Evolutionary conservation across 2,113 vertebrate species (phyloP).

Genomic region (Cinclus cinclus): DNA sequence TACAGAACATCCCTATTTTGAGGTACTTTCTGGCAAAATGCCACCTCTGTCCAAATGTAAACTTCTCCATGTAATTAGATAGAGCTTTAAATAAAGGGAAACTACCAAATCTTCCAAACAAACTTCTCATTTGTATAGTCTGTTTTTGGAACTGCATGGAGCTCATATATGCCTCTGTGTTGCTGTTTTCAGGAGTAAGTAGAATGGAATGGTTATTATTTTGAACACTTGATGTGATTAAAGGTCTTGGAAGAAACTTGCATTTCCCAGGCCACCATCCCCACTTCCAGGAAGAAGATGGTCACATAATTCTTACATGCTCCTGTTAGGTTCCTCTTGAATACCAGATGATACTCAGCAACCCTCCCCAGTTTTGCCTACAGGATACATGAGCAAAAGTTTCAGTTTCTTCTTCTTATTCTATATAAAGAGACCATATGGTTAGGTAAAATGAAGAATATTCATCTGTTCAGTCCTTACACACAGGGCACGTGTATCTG

Average conservation of each 20-base stretch:
- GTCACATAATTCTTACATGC: neutral
- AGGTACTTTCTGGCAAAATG: neutral
- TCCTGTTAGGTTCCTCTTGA: neutral
- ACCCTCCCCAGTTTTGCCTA: neutral
- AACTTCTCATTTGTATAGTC: neutral
- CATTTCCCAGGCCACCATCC: neutral
- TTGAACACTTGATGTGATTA: neutral
- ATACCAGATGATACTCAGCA: neutral
- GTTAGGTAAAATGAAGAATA: neutral
- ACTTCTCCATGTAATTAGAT: rapidly evolving
- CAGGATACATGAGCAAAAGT: neutral
- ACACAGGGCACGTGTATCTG: neutral
- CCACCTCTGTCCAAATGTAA: neutral
- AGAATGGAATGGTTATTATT: neutral
- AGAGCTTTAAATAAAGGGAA: neutral
- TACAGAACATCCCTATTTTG: neutral
- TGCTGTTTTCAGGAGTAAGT: neutral
- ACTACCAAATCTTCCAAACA: neutral
- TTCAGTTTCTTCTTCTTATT: neutral
- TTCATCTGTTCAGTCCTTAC: neutral
- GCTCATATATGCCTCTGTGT: rapidly evolving
- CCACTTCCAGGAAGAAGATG: neutral
- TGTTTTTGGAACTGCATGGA: rapidly evolving
- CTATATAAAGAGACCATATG: neutral
- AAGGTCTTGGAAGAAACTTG: neutral